These are phyloP conservation scores for Phaethon lepturus DNA, from an alignment of 2,113 vertebrate genomes.

Conservation along the genomic window DNA sequence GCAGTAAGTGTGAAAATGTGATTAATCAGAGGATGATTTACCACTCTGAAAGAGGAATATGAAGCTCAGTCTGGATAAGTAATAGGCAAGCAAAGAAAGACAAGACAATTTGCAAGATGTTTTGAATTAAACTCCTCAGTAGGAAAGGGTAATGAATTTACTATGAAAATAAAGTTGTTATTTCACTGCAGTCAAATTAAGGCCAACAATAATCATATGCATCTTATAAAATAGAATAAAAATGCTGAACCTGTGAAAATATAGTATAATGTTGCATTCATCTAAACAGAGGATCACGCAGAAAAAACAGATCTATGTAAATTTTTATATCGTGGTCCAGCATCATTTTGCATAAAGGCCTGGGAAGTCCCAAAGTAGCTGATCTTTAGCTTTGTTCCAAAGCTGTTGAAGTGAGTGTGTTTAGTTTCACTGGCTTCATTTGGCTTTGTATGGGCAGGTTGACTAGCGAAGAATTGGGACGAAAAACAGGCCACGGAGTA, in stretches of 20 bases:
- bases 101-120: not conserved
- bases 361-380: not conserved
- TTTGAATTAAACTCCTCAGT: conserved; percentile 5
- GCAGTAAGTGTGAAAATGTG: conserved; percentile 11
- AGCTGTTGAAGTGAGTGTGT: not conserved
- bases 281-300: not conserved
- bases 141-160: not conserved
- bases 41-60: not conserved
- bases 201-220: not conserved
- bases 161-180: not conserved
- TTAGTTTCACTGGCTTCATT: not conserved
- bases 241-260: not conserved
- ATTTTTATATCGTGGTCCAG: not conserved
- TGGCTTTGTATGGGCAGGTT: not conserved
- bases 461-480: not conserved
- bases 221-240: not conserved
- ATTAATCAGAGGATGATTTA: conserved; percentile 33
- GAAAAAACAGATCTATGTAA: not conserved
- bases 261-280: not conserved
- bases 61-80: not conserved
- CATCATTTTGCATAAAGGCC: not conserved
- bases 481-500: not conserved
- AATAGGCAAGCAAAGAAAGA: conserved; percentile 14
- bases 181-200: not conserved
- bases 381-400: not conserved